Conservation (phyloP, 2,888 invertebrate species). For the Pardosa pseudoannulata region DNA sequence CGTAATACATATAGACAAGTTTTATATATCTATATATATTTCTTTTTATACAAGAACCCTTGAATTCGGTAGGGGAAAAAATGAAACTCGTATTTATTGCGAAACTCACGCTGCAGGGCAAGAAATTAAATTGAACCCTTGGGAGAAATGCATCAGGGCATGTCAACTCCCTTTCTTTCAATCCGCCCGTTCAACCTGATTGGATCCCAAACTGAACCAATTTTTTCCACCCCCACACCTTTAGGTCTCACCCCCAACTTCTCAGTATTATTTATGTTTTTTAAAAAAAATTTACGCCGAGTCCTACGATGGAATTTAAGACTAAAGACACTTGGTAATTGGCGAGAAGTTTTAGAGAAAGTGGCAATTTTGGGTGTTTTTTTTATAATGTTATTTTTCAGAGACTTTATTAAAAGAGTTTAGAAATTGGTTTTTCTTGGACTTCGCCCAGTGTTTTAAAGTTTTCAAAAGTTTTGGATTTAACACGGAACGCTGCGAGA, state of each 20-base stretch:
- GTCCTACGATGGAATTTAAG: slow-evolving; percentile 32
- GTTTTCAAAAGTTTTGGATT: slow-evolving; percentile 32
- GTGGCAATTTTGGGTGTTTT: slow-evolving; percentile 42
- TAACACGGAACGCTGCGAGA: background rate
- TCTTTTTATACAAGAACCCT: slow-evolving; percentile 31
- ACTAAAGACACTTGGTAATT: slow-evolving; percentile 65
- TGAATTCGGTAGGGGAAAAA: slow-evolving; percentile 61
- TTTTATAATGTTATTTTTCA: slow-evolving; percentile 26
- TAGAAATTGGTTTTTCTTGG: slow-evolving; percentile 60
- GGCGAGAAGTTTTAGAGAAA: slow-evolving; percentile 60
- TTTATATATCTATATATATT: slow-evolving; percentile 59
- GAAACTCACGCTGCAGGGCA: slow-evolving; percentile 53
- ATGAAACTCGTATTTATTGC: slow-evolving; percentile 71
- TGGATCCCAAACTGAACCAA: slow-evolving; percentile 68
- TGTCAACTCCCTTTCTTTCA: slow-evolving; percentile 61
- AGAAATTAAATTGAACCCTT: slow-evolving; percentile 70
- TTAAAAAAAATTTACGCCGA: slow-evolving; percentile 38
- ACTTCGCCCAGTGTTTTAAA: slow-evolving; percentile 15
- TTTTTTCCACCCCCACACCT: slow-evolving; percentile 30
- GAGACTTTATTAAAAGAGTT: slow-evolving; percentile 69
- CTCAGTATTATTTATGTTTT: slow-evolving; percentile 52
- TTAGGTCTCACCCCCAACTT: slow-evolving; percentile 5
- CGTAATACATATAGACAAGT: slow-evolving; percentile 60
- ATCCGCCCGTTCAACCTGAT: slow-evolving; percentile 65
- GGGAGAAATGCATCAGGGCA: slow-evolving; percentile 69